A percentile compares a stretch with the other conserved stretches of the same genome.
phyloP scores from a whole-genome alignment of 2,888 invertebrate genomes.

The Tenthredo distinguenda region DNA sequence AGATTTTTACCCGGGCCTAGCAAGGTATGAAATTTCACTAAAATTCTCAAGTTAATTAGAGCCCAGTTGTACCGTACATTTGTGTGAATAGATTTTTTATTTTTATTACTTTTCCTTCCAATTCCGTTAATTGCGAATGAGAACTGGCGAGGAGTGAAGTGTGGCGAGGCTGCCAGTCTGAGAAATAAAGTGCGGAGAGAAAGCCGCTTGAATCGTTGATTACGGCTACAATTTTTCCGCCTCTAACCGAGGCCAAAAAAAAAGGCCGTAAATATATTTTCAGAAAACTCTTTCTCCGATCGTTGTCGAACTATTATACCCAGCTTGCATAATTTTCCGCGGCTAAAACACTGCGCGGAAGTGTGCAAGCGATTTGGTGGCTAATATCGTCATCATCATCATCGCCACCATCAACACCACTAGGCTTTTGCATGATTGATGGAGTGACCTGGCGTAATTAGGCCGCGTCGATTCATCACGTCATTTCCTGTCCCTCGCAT shows the following conservation, averaged over 20 bases:
- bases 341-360: neutral
- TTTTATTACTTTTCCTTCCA: neutral
- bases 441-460: conserved; percentile 57
- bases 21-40: neutral
- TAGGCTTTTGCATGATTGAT: conserved; percentile 56
- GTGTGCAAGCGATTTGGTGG: conserved; percentile 18
- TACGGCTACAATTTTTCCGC: neutral
- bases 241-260: neutral
- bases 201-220: neutral
- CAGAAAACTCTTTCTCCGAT: neutral
- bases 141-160: neutral
- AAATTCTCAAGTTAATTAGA: conserved; percentile 2
- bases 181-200: neutral
- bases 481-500: conserved; percentile 57
- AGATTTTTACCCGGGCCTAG: neutral
- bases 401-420: conserved; percentile 29
- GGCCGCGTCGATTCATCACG: conserved; percentile 58
- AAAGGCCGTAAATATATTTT: neutral
- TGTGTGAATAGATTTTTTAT: neutral
- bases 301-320: neutral
- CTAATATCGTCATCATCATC: conserved; percentile 54
- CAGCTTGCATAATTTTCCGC: neutral
- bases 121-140: neutral
- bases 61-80: neutral
- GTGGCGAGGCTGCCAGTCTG: conserved; percentile 2